A percentile compares a stretch with the other conserved stretches of the same genome.
Evolutionary conservation across 2,888 invertebrate genomes (phyloP).

Genomic region (Rhamnusium bicolor): DNA sequence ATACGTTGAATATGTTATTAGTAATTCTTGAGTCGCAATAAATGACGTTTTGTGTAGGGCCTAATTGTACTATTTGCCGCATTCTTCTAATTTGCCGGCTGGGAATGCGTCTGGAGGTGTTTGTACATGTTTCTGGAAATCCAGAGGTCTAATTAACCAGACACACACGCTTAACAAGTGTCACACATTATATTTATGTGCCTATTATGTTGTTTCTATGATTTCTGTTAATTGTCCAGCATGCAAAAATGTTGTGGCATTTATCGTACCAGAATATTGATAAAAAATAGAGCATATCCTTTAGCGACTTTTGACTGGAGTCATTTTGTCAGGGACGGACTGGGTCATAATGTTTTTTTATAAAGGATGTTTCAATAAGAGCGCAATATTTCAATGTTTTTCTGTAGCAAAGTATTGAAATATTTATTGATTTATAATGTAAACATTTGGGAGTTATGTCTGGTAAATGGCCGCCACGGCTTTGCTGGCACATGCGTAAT

Average conservation of each 20-base stretch:
- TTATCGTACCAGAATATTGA: neutral
- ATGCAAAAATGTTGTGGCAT: neutral
- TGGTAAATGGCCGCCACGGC: too few relatives aligned
- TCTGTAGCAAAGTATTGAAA: too few relatives aligned
- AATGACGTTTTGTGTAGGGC: constrained; percentile 51
- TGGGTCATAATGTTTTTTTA: too few relatives aligned
- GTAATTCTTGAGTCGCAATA: constrained; percentile 54
- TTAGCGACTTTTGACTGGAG: too few relatives aligned
- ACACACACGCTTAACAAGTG: constrained; percentile 36
- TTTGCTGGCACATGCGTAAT: too few relatives aligned
- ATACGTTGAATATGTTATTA: constrained; percentile 62
- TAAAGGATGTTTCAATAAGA: too few relatives aligned
- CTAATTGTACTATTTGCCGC: constrained; percentile 60
- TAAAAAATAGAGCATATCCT: neutral
- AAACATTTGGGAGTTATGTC: too few relatives aligned
- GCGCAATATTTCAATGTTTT: too few relatives aligned
- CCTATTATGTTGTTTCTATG: constrained; percentile 7
- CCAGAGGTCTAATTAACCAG: constrained; percentile 48
- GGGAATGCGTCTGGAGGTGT: constrained; percentile 63
- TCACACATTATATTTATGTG: constrained; percentile 36
- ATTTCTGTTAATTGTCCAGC: constrained; percentile 6
- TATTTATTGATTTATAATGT: too few relatives aligned
- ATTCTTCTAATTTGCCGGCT: constrained; percentile 58
- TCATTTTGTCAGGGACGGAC: too few relatives aligned
- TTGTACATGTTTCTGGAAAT: constrained; percentile 53